Conservation (phyloP, 2,797 vertebrate genomes). For the Sebastes alutus region DNA sequence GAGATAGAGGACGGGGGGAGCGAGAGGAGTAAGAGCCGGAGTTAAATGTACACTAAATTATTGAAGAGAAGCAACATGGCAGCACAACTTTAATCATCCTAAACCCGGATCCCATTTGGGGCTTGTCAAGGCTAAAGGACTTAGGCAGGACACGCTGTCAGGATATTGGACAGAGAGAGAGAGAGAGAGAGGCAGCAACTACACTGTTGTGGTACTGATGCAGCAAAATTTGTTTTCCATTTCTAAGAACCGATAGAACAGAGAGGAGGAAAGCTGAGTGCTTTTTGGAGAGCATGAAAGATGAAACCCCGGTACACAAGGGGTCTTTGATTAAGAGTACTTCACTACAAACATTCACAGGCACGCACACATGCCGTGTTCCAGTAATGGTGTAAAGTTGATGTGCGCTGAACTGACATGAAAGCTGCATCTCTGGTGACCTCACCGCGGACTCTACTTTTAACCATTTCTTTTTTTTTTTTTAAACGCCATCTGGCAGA, state of each 20-base stretch:
- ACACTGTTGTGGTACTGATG: slow-evolving; percentile 52
- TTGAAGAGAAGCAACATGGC: slow-evolving; percentile 61
- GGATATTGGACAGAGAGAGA: slow-evolving; percentile 50
- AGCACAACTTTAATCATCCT: slow-evolving; percentile 55
- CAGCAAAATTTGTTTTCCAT: slow-evolving; percentile 62
- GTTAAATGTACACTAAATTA: slow-evolving; percentile 72
- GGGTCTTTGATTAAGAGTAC: slow-evolving; percentile 53
- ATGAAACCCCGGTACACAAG: slow-evolving; percentile 43
- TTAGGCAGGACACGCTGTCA: slow-evolving; percentile 59
- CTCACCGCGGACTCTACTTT: slow-evolving; percentile 21
- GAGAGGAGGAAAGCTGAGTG: slow-evolving; percentile 31
- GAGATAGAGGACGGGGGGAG: slow-evolving; percentile 25
- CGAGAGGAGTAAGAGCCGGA: slow-evolving; percentile 43
- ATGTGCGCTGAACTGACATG: slow-evolving; percentile 44
- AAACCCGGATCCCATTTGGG: slow-evolving; percentile 58
- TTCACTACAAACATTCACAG: slow-evolving; percentile 14
- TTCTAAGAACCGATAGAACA: slow-evolving; percentile 35
- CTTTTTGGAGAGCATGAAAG: slow-evolving; percentile 46
- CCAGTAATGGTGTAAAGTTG: slow-evolving; percentile 34
- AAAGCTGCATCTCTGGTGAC: slow-evolving; percentile 32
- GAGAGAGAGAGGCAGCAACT: slow-evolving; percentile 9
- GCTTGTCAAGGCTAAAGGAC: slow-evolving; percentile 60
- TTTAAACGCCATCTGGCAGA: slow-evolving; percentile 34
- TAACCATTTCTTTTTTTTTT: neutral
- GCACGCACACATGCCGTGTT: slow-evolving; percentile 11